phyloP scores from a whole-genome alignment of 2,113 vertebrate species.

The Sylvietta virens region DNA sequence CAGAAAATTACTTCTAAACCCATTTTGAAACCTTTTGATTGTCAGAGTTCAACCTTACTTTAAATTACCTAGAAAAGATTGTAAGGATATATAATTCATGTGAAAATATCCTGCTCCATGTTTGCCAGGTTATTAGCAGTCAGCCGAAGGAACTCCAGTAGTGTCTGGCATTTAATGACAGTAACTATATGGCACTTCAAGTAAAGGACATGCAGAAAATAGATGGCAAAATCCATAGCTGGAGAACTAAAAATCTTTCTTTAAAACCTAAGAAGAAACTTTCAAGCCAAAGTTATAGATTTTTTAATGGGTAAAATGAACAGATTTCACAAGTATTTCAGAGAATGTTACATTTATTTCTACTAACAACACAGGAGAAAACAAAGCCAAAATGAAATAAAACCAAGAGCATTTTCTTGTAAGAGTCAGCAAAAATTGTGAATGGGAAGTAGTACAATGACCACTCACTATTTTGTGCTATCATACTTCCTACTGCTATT shows the following conservation, averaged over 20 bases:
- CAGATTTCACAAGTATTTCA: neutral
- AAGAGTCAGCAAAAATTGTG: neutral
- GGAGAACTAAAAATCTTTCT: neutral
- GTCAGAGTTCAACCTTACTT: neutral
- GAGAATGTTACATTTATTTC: neutral
- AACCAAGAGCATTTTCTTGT: neutral
- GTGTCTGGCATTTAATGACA: neutral
- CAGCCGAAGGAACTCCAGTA: neutral
- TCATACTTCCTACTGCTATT: neutral
- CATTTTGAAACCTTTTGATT: neutral
- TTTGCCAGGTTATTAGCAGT: neutral
- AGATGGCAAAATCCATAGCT: neutral
- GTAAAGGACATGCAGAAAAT: neutral
- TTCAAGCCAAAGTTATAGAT: neutral
- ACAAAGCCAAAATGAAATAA: neutral
- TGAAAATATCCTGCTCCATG: neutral
- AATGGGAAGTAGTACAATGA: neutral
- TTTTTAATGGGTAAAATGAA: neutral
- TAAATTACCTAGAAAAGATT: neutral
- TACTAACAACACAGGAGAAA: neutral
- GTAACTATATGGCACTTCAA: neutral
- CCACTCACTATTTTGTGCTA: neutral
- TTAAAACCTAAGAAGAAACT: neutral
- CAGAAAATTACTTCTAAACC: neutral
- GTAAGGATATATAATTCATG: neutral